A percentile compares a stretch with the other conserved stretches of the same genome.
Conservation (phyloP, 2,113 vertebrate species). For the Ptilorrhoa leucosticta region DNA sequence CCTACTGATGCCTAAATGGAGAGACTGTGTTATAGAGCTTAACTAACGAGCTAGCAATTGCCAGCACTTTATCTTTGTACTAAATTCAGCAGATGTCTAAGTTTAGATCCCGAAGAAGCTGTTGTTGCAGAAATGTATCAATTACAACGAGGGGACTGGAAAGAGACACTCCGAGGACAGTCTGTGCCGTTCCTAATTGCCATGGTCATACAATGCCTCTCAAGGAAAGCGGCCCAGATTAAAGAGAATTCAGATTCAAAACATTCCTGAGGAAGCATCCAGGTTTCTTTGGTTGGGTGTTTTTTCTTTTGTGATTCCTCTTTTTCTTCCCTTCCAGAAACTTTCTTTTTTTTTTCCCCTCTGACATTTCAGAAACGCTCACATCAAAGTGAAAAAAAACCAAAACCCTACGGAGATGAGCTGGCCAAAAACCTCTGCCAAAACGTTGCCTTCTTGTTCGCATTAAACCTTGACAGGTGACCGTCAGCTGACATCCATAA, state of each 20-base stretch:
- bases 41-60: neutral
- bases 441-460: accelerated
- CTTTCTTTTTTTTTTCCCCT: neutral
- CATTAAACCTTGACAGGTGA: neutral
- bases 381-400: neutral
- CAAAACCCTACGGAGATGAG: neutral
- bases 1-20: neutral
- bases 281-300: neutral
- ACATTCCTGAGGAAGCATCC: neutral
- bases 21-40: neutral
- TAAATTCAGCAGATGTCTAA: neutral
- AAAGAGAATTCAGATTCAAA: neutral
- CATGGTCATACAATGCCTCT: neutral
- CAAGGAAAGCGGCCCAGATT: neutral
- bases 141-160: neutral
- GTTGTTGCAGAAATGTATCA: neutral
- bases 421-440: neutral
- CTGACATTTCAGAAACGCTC: neutral
- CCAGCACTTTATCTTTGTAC: neutral
- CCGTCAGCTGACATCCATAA: neutral
- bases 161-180: neutral
- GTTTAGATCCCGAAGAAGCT: neutral
- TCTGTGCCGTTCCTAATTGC: neutral
- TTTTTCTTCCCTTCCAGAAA: neutral
- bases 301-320: neutral